phyloP scores from a whole-genome alignment of 1,140 invertebrate species.

The Apolygus lucorum region DNA sequence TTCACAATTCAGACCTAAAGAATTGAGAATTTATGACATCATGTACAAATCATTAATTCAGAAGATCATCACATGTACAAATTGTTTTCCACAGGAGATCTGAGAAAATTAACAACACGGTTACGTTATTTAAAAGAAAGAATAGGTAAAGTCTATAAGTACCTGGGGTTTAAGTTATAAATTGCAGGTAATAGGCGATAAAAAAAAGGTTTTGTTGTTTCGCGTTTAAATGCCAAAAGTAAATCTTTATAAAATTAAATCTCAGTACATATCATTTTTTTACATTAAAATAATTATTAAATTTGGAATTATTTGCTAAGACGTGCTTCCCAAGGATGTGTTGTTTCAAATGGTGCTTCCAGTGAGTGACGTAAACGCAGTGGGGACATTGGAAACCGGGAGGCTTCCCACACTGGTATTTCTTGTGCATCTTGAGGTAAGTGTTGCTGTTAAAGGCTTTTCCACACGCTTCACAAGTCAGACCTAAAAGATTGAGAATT shows the following conservation, averaged over 20 bases:
- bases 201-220: no score
- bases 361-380: constrained; percentile 43
- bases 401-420: constrained; percentile 45
- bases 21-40: no score
- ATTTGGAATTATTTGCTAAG: neutral
- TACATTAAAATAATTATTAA: neutral
- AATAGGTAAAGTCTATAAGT: no score
- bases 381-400: constrained; percentile 43
- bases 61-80: no score
- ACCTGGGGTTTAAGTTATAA: no score
- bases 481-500: neutral
- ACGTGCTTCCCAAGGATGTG: constrained; percentile 40
- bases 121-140: no score
- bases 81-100: no score
- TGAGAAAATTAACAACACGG: no score
- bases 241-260: no score
- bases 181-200: no score
- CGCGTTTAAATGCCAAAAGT: neutral
- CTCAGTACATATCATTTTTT: no score
- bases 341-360: constrained; percentile 42
- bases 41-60: no score
- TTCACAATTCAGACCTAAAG: neutral
- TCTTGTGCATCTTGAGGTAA: constrained; percentile 38
- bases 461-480: neutral
- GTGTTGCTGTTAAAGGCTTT: neutral